Evolutionary conservation across 35 echinoderm and acorn worm genomes (phyloP).

Genomic region (Stichopus chloronotus): DNA sequence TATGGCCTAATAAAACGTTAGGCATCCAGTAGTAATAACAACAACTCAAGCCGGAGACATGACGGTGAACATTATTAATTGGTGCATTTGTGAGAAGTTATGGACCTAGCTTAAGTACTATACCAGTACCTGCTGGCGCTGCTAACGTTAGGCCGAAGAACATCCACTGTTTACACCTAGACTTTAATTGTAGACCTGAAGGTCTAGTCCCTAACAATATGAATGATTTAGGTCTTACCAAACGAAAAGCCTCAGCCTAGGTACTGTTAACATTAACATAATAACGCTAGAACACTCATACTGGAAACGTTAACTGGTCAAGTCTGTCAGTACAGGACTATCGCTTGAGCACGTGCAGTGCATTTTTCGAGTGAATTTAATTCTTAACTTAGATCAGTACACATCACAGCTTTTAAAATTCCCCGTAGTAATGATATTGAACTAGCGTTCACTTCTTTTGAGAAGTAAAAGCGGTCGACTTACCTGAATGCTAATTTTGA

Average conservation of each 20-base stretch:
- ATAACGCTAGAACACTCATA: too few species aligned
- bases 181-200: background rate
- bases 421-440: background rate
- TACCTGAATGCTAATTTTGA: background rate
- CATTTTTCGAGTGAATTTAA: background rate
- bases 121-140: background rate
- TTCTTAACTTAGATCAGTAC: background rate
- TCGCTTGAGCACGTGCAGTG: background rate
- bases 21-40: background rate
- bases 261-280: too few species aligned
- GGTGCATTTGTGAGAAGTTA: background rate
- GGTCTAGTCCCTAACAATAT: background rate
- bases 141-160: background rate
- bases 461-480: conserved; percentile 7
- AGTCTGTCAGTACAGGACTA: background rate
- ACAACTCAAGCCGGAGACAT: background rate
- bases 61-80: background rate
- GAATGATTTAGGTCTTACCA: background rate
- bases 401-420: background rate
- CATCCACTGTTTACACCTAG: background rate
- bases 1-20: background rate
- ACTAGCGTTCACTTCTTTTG: background rate
- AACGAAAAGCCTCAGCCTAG: background rate
- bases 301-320: too few species aligned
- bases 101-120: background rate